phyloP scores from a whole-genome alignment of 2,888 invertebrate species.

The Clivina fossor region DNA sequence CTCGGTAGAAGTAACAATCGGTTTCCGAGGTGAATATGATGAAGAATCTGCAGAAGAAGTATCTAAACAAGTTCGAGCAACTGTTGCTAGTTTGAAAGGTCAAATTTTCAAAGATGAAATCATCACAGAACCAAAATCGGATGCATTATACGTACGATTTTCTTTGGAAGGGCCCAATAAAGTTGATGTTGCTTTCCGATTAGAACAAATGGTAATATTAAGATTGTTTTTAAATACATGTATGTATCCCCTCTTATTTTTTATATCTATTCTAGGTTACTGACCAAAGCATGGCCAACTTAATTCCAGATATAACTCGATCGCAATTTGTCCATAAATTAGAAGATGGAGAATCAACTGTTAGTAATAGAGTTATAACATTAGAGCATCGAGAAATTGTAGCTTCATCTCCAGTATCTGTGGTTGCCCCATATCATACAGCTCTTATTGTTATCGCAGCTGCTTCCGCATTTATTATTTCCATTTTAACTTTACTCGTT shows the following conservation, averaged over 20 bases:
- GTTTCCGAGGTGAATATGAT: constrained; percentile 66
- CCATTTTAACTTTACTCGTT: constrained; percentile 72
- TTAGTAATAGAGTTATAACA: constrained; percentile 53
- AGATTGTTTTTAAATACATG: background rate
- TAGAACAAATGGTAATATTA: constrained; percentile 67
- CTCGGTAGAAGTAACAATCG: constrained; percentile 73
- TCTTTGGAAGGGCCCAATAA: constrained; percentile 71
- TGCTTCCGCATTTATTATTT: constrained; percentile 77
- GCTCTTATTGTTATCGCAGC: constrained; percentile 76
- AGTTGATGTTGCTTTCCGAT: constrained; percentile 75
- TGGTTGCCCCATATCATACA: constrained; percentile 72
- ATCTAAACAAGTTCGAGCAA: constrained; percentile 53
- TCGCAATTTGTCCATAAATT: constrained; percentile 64
- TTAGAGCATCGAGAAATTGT: constrained; percentile 69
- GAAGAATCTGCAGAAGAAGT: constrained; percentile 55
- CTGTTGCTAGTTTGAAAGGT: constrained; percentile 54
- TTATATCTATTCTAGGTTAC: constrained; percentile 51
- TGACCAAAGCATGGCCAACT: constrained; percentile 56
- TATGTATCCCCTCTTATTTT: no score
- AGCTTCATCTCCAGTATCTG: constrained; percentile 67
- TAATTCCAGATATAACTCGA: constrained; percentile 64
- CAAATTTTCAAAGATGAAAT: constrained; percentile 55
- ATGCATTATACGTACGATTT: constrained; percentile 60
- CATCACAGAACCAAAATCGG: constrained; percentile 56
- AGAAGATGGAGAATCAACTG: constrained; percentile 47